phyloP scores from a whole-genome alignment of 1,140 invertebrate genomes.

The Lineus longissimus region DNA sequence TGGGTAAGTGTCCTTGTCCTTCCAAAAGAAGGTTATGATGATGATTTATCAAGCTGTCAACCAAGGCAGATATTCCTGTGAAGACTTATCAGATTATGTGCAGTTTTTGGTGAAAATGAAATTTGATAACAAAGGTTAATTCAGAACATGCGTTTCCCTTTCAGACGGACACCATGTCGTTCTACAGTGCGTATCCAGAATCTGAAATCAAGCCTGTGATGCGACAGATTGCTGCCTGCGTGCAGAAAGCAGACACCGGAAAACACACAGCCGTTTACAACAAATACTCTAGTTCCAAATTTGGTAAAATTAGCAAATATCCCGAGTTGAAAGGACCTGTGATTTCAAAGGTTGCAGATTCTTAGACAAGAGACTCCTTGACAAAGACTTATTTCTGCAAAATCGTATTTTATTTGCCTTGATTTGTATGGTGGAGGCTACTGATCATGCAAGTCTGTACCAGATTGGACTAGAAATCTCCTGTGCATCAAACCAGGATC shows the following conservation, averaged over 20 bases:
- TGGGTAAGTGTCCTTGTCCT: conserved; percentile 40
- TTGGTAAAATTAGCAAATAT: conserved; percentile 54
- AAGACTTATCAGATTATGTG: not conserved
- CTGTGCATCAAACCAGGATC: no score
- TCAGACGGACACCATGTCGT: conserved; percentile 54
- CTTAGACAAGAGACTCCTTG: no score
- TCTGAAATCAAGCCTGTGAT: conserved; percentile 48
- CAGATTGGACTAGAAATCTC: no score
- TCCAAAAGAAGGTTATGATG: no score
- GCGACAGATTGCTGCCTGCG: conserved; percentile 50
- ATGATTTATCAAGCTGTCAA: no score
- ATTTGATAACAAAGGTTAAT: not conserved
- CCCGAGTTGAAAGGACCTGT: conserved; percentile 46
- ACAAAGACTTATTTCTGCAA: no score
- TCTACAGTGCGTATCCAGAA: conserved; percentile 56
- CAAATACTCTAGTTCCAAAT: conserved; percentile 57
- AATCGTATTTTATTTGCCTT: no score
- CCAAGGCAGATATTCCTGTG: not conserved
- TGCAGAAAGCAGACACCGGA: conserved; percentile 49
- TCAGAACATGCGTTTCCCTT: conserved; percentile 15
- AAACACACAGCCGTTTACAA: conserved; percentile 54
- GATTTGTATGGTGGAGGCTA: no score
- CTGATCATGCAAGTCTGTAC: no score
- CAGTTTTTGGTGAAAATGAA: not conserved
- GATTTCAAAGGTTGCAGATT: no score